phyloP scores from a whole-genome alignment of 2,797 vertebrate genomes.

The Tapirus indicus region DNA sequence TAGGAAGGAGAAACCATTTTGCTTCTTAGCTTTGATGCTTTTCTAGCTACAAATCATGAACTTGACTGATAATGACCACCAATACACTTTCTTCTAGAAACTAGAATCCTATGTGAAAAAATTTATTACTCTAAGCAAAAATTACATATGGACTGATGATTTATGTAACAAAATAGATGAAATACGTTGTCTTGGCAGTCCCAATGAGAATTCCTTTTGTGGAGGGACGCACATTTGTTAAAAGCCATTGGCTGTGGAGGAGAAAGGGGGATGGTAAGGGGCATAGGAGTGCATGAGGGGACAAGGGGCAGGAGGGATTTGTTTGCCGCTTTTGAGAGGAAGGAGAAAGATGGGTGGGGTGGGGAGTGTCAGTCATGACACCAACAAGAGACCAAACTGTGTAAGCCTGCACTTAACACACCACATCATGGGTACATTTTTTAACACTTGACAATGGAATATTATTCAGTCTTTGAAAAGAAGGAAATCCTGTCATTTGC shows the following conservation, averaged over 20 bases:
- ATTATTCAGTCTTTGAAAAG: not conserved
- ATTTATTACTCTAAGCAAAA: not conserved
- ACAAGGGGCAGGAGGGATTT: not conserved
- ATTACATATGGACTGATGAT: not conserved
- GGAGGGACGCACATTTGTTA: not conserved
- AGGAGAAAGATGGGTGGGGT: not conserved
- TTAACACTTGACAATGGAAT: not conserved
- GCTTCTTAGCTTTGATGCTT: not conserved
- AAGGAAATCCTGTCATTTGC: not conserved
- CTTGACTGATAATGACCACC: not conserved
- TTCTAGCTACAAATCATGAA: not conserved
- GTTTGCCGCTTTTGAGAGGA: not conserved
- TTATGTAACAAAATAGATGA: not conserved
- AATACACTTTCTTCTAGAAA: not conserved
- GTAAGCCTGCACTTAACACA: not conserved
- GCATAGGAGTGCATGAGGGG: too few species aligned
- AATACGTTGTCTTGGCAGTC: not conserved
- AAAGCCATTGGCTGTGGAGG: not conserved
- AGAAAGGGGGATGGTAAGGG: not conserved
- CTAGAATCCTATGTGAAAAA: not conserved
- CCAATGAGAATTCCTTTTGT: not conserved
- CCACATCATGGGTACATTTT: not conserved
- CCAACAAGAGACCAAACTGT: not conserved
- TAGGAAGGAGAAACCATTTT: not conserved
- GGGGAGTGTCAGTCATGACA: not conserved